Conservation (phyloP, 2,888 invertebrate species). For the Pollenia amentaria region DNA sequence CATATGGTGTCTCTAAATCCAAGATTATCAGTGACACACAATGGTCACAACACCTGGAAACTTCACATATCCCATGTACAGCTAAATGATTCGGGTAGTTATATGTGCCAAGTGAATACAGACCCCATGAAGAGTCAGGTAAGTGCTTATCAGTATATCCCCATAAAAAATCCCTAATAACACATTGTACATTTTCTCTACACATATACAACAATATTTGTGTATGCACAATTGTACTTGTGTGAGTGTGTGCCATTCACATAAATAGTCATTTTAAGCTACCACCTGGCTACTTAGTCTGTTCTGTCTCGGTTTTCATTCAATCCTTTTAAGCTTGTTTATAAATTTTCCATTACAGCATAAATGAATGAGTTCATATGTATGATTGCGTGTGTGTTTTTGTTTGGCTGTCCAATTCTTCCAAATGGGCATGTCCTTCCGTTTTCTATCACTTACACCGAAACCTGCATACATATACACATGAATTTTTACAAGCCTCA, state of each 20-base stretch:
- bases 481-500: not conserved
- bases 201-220: not conserved
- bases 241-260: slow-evolving; percentile 34
- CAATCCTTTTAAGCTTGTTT: slow-evolving; percentile 74
- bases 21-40: slow-evolving; percentile 94
- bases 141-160: slow-evolving; percentile 80
- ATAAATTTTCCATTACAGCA: slow-evolving; percentile 70
- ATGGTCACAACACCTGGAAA: slow-evolving; percentile 97
- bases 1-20: slow-evolving; percentile 95
- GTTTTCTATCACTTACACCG: slow-evolving; percentile 61
- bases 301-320: slow-evolving; percentile 68
- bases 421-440: slow-evolving; percentile 72
- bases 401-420: slow-evolving; percentile 66
- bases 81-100: slow-evolving; percentile 95
- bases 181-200: slow-evolving; percentile 13
- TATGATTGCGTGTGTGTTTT: not conserved
- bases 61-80: slow-evolving; percentile 95
- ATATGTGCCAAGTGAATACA: slow-evolving; percentile 97
- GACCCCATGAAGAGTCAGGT: slow-evolving; percentile 96
- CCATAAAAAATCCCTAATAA: slow-evolving; percentile 61
- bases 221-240: not conserved
- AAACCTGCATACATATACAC: not conserved
- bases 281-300: slow-evolving; percentile 72
- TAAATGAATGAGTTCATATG: slow-evolving; percentile 22
- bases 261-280: slow-evolving; percentile 70